Evolutionary conservation across 2,113 vertebrate genomes (phyloP).

Genomic region (Ammodramus savannarum): DNA sequence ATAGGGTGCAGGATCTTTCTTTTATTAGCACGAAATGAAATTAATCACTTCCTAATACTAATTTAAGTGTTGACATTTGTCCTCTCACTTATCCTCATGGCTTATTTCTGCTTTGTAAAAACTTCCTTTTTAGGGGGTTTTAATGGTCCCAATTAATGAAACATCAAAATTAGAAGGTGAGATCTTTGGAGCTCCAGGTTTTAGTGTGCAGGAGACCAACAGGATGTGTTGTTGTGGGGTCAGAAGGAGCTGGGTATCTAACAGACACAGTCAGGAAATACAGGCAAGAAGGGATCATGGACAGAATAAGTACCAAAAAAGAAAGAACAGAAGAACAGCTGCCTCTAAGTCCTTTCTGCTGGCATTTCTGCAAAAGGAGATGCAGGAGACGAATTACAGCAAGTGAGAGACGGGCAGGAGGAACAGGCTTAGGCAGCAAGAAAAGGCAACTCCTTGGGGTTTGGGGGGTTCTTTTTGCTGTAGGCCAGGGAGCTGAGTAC

Average conservation of each 20-base stretch:
- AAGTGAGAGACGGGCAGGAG: neutral
- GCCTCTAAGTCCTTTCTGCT: neutral
- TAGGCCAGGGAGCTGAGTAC: neutral
- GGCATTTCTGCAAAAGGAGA: neutral
- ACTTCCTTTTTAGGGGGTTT: neutral
- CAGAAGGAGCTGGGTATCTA: neutral
- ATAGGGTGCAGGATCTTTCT: neutral
- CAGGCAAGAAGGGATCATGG: neutral
- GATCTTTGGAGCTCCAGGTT: neutral
- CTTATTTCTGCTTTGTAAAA: neutral
- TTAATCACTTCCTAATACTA: neutral
- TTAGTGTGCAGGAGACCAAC: rapidly evolving
- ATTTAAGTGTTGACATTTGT: neutral
- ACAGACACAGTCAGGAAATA: neutral
- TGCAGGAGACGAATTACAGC: neutral
- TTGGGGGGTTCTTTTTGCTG: neutral
- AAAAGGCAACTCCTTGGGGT: neutral
- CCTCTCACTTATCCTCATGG: neutral
- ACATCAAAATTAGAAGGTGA: neutral
- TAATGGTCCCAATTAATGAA: neutral
- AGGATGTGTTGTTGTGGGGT: neutral
- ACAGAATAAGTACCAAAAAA: neutral
- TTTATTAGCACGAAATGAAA: neutral
- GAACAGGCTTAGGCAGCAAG: neutral
- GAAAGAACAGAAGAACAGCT: neutral